Conservation (phyloP, 2,888 invertebrate genomes). For the Erebia palarica region DNA sequence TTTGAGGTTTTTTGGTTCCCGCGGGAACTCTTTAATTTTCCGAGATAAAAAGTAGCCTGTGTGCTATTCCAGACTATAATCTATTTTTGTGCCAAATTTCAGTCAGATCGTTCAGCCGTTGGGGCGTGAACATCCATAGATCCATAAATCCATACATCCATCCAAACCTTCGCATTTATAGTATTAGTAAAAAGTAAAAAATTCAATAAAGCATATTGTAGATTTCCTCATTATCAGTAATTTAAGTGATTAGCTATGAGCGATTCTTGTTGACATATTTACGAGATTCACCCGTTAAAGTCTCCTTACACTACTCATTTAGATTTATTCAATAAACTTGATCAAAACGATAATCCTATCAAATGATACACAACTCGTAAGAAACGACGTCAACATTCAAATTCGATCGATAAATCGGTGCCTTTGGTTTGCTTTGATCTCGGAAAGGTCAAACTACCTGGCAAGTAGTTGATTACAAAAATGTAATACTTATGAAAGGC, state of each 20-base stretch:
- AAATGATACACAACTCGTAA: constrained; percentile 6
- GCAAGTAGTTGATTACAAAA: constrained; percentile 45
- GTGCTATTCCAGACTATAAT: no score
- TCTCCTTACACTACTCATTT: not conserved
- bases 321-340: not conserved
- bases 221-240: not conserved
- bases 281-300: not conserved
- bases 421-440: constrained; percentile 19
- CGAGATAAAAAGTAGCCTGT: no score
- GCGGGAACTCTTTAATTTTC: no score
- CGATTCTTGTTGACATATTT: no score
- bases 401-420: constrained; percentile 12
- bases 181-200: no score
- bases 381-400: not conserved
- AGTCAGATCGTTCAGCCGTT: no score
- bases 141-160: no score
- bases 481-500: constrained; percentile 54
- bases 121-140: no score
- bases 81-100: no score
- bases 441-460: constrained; percentile 30
- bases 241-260: no score
- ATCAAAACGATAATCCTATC: not conserved
- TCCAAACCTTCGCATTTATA: no score
- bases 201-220: not conserved
- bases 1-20: no score